A percentile compares a stretch with the other conserved stretches of the same genome.
phyloP scores from a whole-genome alignment of 2,888 invertebrate species.

The Quadriops clusia region DNA sequence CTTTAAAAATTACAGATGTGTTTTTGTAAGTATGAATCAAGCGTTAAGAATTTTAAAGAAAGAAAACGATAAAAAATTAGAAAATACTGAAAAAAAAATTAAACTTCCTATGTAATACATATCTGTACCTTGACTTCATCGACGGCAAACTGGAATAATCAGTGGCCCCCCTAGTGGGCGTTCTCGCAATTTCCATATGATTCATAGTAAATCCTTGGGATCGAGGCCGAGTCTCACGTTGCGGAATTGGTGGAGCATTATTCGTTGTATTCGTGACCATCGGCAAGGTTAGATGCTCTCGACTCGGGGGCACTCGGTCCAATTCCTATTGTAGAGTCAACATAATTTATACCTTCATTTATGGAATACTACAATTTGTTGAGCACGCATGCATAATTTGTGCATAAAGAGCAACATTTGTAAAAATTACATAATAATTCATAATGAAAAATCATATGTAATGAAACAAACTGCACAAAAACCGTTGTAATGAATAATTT shows the following conservation, averaged over 20 bases:
- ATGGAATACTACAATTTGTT: background rate
- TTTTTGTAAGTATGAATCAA: background rate
- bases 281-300: constrained; percentile 35
- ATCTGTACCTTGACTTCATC: constrained; percentile 32
- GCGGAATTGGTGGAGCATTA: constrained; percentile 48
- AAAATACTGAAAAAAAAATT: no score
- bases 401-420: constrained; percentile 2
- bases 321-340: constrained; percentile 19
- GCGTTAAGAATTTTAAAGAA: no score
- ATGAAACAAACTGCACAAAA: background rate
- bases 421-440: constrained; percentile 1
- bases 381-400: no score
- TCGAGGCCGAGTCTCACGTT: constrained; percentile 37
- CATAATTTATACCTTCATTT: constrained; percentile 1
- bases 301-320: constrained; percentile 24
- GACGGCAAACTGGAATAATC: constrained; percentile 38
- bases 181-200: constrained; percentile 30
- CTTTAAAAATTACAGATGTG: background rate
- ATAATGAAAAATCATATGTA: background rate
- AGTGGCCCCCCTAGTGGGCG: constrained; percentile 33
- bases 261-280: constrained; percentile 27
- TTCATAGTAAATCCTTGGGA: constrained; percentile 13
- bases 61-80: no score
- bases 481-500: background rate
- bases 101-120: constrained; percentile 6